phyloP scores from a whole-genome alignment of 2,888 invertebrate species.

The Temnothorax ravouxi region DNA sequence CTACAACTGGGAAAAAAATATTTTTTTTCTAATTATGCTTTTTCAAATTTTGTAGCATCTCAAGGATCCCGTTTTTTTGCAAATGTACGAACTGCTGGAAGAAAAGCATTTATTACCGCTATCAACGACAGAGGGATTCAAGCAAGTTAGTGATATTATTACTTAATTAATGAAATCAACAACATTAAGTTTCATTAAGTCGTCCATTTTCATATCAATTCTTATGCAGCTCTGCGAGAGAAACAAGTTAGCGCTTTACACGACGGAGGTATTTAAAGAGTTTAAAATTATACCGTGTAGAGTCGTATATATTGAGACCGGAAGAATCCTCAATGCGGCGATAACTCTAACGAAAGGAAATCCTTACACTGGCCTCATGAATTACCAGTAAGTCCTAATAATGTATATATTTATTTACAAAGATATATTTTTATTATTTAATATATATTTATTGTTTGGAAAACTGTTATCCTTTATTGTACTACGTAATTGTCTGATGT shows the following conservation, averaged over 20 bases:
- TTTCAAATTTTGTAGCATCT: constrained; percentile 36
- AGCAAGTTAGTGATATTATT: constrained; percentile 71
- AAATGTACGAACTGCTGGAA: constrained; percentile 71
- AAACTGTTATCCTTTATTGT: too few species aligned
- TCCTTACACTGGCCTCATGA: constrained; percentile 76
- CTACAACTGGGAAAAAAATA: not conserved
- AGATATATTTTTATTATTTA: not conserved
- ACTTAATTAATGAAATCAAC: not conserved
- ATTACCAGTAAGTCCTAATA: constrained; percentile 72
- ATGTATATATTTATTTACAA: not conserved
- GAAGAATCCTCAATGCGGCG: constrained; percentile 74
- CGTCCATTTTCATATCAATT: not conserved
- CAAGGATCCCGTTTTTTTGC: constrained; percentile 62
- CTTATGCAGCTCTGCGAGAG: constrained; percentile 75
- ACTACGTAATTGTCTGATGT: too few species aligned
- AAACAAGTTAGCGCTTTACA: constrained; percentile 75
- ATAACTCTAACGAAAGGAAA: constrained; percentile 73
- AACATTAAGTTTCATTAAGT: not conserved
- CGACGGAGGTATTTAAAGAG: constrained; percentile 70
- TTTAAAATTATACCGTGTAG: constrained; percentile 72
- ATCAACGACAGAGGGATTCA: constrained; percentile 69
- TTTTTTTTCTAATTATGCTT: not conserved
- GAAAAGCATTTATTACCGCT: constrained; percentile 72
- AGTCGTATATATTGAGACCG: constrained; percentile 72
- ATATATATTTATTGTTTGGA: too few species aligned